Percentiles rank a stretch among this genome's conserved stretches.
phyloP scores from a whole-genome alignment of 2,888 invertebrate species.

The Bibio marci region DNA sequence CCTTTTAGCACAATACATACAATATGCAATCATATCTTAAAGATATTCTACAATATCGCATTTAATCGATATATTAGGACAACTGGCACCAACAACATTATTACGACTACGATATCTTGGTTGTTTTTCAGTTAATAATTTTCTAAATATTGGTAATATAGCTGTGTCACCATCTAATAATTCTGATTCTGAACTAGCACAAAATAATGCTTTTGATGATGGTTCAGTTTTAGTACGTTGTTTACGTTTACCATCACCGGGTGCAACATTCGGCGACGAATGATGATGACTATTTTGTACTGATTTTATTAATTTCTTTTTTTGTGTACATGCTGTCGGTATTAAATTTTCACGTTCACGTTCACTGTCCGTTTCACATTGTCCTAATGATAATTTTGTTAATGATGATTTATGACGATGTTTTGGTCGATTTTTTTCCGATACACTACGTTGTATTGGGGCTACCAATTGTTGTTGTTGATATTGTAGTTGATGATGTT shows the following conservation, averaged over 20 bases:
- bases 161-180: conserved; percentile 57
- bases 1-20: too few species aligned
- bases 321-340: conserved; percentile 18
- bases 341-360: conserved; percentile 24
- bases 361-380: conserved; percentile 35
- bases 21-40: conserved; percentile 31
- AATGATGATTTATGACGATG: conserved; percentile 30
- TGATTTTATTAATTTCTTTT: conserved; percentile 19
- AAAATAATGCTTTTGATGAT: conserved; percentile 33
- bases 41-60: conserved; percentile 91
- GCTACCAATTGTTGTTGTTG: conserved; percentile 11
- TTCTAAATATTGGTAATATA: conserved; percentile 81
- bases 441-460: conserved; percentile 45
- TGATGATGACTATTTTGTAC: conserved; percentile 35
- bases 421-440: conserved; percentile 42
- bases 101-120: conserved; percentile 36
- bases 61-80: conserved; percentile 88
- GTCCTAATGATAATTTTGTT: conserved; percentile 30
- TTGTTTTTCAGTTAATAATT: conserved; percentile 71
- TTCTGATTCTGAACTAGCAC: conserved; percentile 70
- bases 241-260: conserved; percentile 13
- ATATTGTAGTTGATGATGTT: neutral
- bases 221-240: conserved; percentile 24
- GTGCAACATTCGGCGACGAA: conserved; percentile 44
- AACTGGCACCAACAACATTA: conserved; percentile 51